phyloP scores from a whole-genome alignment of 1,140 invertebrate species.

The Nautilus pompilius region DNA sequence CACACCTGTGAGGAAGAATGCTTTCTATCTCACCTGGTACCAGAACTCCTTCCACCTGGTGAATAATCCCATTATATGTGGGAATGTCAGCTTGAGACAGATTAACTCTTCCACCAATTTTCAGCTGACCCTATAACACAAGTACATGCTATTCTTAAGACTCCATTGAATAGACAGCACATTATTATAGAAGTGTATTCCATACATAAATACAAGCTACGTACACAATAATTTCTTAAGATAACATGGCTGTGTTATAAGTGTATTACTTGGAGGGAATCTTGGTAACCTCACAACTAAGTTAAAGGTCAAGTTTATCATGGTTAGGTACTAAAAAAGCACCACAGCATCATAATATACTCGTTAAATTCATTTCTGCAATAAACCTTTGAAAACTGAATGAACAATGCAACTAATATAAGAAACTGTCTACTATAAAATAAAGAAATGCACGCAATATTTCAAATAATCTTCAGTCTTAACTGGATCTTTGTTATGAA shows the following conservation, averaged over 20 bases:
- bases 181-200: background rate
- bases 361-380: no score
- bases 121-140: constrained; percentile 30
- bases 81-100: constrained; percentile 39
- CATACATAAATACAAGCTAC: background rate
- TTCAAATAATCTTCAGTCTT: no score
- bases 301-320: background rate
- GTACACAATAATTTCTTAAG: background rate
- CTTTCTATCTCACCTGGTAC: constrained; percentile 22
- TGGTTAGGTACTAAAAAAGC: no score
- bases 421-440: no score
- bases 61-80: constrained; percentile 30
- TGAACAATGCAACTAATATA: no score
- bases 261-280: background rate
- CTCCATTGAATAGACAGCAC: background rate
- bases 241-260: background rate
- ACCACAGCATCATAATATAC: no score
- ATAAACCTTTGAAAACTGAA: no score
- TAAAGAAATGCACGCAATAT: no score
- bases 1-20: constrained; percentile 34
- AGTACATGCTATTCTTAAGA: background rate
- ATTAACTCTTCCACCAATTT: constrained; percentile 24
- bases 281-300: background rate
- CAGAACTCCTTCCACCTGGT: constrained; percentile 35
- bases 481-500: no score